A percentile compares a stretch with the other conserved stretches of the same genome.
Evolutionary conservation across 1,140 invertebrate genomes (phyloP).

Genomic region (Lucilia sericata): DNA sequence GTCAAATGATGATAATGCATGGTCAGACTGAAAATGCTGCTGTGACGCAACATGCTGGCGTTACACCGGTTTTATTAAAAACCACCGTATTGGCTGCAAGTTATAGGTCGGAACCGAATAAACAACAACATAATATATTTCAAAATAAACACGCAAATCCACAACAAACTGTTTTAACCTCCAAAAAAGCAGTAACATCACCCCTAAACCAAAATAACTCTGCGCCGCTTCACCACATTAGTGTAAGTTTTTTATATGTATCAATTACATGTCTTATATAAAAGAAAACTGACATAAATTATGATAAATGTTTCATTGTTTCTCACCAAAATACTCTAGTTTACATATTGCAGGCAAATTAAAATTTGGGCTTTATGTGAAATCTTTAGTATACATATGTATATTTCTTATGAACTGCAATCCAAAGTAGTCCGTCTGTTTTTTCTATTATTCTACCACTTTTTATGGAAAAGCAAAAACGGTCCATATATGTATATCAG

Average conservation of each 20-base stretch:
- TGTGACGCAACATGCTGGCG: not conserved
- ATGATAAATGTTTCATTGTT: no score
- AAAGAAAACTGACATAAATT: no score
- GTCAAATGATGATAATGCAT: not conserved
- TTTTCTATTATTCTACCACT: no score
- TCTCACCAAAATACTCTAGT: no score
- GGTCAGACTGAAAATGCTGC: not conserved
- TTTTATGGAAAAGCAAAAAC: no score
- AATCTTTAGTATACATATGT: no score
- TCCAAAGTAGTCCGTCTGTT: no score
- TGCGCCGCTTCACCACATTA: not conserved
- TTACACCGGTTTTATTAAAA: not conserved
- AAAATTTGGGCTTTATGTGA: no score
- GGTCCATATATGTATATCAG: no score
- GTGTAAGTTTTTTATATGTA: not conserved
- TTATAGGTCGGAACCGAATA: not conserved
- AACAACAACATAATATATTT: not conserved
- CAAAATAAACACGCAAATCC: conserved; percentile 31
- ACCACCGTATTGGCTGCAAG: not conserved
- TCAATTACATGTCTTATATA: no score
- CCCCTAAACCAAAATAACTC: not conserved
- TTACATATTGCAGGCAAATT: no score
- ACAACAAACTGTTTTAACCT: conserved; percentile 8
- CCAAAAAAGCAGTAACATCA: not conserved
- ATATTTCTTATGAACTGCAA: no score